Base-by-base conservation (phyloP, 2,797 vertebrate species). In the Threskiornis aethiopicus region DNA sequence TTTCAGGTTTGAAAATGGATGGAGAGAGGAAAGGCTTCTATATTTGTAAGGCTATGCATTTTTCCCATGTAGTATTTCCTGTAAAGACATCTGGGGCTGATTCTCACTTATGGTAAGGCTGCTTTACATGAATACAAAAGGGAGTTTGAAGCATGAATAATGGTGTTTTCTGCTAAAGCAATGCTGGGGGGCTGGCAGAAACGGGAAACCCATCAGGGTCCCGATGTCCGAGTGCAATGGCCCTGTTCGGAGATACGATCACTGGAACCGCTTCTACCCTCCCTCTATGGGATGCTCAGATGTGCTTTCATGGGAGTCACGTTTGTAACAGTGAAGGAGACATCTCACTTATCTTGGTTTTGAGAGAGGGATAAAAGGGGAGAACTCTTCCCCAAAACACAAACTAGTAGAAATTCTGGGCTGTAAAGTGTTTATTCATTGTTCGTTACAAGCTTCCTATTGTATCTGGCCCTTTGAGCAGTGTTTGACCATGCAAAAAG, bases 1-100 rank as follows among this genome's bases (percentile, higher is more conserved):
- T 97, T 81, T 97, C 95, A 82, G 94, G 96, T 93, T 97, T 96
- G 93, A 47, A 91, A 97, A 84, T 77, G 88, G 89, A 86, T 72
- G 66, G 71, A 91, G 79, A 65, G 70, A 70, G 47, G 61, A 81
- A 86, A 88, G 10, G 17, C 49, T 96, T 91, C 94, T 97, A 96
- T 97, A 90, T 97, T 97, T 91, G 65, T 46, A 93, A 55, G 20
- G 24, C 57, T 89, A 17, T 93, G 87, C 73, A 72, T 93, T 92
- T 94, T 89, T 67, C 71, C 41, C 31, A 28, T 31, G 35, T 41
- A 73, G 14, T 57, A 49, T 87, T 95, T 93, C 86, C 71, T 64
- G 47, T 84, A 39, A 88, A 92, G 75, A 75, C 84, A 90, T 90
- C 71, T 97, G 88, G 44, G 49, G 31, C 37, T 87, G 88, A 59